Conservation (phyloP, 2,888 invertebrate genomes). For the Hermaeophaga mercurialis region DNA sequence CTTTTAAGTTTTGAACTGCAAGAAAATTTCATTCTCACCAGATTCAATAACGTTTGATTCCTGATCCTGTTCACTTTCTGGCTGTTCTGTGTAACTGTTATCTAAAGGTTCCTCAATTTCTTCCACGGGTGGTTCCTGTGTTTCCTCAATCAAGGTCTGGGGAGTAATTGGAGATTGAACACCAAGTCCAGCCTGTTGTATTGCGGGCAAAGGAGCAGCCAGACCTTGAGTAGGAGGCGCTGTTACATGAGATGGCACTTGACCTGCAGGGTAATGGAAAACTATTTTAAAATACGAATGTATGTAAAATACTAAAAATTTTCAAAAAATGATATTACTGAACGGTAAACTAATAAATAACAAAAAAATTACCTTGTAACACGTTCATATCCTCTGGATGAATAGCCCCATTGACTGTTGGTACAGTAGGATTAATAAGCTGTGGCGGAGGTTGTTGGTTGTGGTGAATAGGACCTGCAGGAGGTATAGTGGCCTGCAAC, state of each 20-base stretch:
- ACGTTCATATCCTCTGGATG: slow-evolving; percentile 56
- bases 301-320: no score
- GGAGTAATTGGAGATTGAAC: slow-evolving; percentile 41
- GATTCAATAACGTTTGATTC: slow-evolving; percentile 38
- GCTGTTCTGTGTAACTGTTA: slow-evolving; percentile 41
- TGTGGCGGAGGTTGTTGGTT: slow-evolving; percentile 51
- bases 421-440: slow-evolving; percentile 49
- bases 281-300: no score
- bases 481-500: slow-evolving; percentile 44
- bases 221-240: slow-evolving; percentile 33
- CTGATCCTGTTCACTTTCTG: slow-evolving; percentile 43
- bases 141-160: slow-evolving; percentile 45
- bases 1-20: no score
- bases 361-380: slow-evolving; percentile 45
- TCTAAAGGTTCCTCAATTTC: slow-evolving; percentile 45
- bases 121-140: slow-evolving; percentile 42
- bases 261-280: slow-evolving; percentile 27
- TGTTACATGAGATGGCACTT: slow-evolving; percentile 43
- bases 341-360: no score
- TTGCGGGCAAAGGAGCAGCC: slow-evolving; percentile 39
- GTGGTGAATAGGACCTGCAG: slow-evolving; percentile 44
- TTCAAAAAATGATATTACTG: no score
- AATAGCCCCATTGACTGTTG: slow-evolving; percentile 55
- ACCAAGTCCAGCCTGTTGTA: slow-evolving; percentile 44
- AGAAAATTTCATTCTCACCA: slow-evolving; percentile 23